Evolutionary conservation across 2,797 vertebrate genomes (phyloP).

Genomic region (Acanthurus tractus): DNA sequence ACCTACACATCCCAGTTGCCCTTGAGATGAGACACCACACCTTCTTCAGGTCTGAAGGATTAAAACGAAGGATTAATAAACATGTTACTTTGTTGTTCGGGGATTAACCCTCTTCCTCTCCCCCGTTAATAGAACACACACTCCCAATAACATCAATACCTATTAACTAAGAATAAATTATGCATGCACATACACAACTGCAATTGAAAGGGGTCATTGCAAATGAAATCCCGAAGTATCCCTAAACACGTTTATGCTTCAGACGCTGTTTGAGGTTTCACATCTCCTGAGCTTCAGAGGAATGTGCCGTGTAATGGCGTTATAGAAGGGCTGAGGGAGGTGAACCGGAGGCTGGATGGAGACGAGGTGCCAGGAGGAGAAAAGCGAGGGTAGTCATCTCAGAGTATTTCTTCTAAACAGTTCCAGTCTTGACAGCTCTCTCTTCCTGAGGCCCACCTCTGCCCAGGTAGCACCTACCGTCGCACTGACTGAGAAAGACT

Average conservation of each 20-base stretch:
- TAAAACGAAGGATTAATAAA: slow-evolving; percentile 71
- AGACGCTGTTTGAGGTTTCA: slow-evolving; percentile 38
- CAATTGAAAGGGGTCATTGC: slow-evolving; percentile 40
- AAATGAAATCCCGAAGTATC: slow-evolving; percentile 32
- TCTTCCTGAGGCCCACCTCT: slow-evolving; percentile 53
- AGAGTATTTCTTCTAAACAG: slow-evolving; percentile 51
- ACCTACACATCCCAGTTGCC: slow-evolving; percentile 36
- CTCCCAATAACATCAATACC: slow-evolving; percentile 28
- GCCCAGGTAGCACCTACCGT: slow-evolving; percentile 56
- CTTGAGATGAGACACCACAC: slow-evolving; percentile 57
- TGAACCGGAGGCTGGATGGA: slow-evolving; percentile 25
- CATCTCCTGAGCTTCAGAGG: slow-evolving; percentile 63
- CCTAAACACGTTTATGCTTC: slow-evolving; percentile 31
- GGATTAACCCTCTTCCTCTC: slow-evolving; percentile 63
- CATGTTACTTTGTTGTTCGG: slow-evolving; percentile 62
- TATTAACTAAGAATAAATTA: slow-evolving; percentile 35
- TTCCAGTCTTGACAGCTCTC: slow-evolving; percentile 57
- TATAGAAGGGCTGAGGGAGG: slow-evolving; percentile 46
- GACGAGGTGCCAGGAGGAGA: slow-evolving; percentile 27
- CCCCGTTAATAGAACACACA: slow-evolving; percentile 42
- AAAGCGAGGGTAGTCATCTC: slow-evolving; percentile 17
- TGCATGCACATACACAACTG: slow-evolving; percentile 12
- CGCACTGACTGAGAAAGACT: slow-evolving; percentile 50
- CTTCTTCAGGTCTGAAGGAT: slow-evolving; percentile 67
- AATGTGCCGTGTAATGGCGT: slow-evolving; percentile 64